Conservation (phyloP, 2,797 vertebrate species). For the Oceanodroma leucorhoa region DNA sequence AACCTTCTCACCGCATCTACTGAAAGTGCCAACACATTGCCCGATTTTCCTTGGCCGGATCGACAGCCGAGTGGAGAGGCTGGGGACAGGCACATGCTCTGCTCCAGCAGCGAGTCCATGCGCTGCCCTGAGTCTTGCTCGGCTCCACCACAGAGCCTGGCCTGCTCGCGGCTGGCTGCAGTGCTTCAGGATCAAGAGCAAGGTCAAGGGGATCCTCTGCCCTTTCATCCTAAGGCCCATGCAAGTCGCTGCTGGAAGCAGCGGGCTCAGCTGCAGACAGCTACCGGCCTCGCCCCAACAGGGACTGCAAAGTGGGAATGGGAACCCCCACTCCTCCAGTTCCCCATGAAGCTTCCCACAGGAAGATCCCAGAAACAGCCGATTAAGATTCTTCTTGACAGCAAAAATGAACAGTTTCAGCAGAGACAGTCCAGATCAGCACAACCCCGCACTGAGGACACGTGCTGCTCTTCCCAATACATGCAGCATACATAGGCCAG, state of each 20-base stretch:
- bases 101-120: accelerated
- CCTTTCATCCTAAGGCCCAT: not conserved
- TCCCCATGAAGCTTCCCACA: not conserved
- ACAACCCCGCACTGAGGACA: not conserved
- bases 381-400: not conserved
- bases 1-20: accelerated
- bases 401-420: not conserved
- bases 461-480: accelerated
- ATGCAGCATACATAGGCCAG: accelerated
- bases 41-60: accelerated
- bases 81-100: not conserved
- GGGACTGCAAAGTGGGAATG: not conserved
- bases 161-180: accelerated
- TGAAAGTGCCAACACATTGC: not conserved
- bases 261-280: not conserved
- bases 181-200: accelerated
- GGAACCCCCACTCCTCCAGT: not conserved
- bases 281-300: not conserved
- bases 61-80: accelerated
- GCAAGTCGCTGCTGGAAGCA: not conserved
- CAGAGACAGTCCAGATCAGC: not conserved
- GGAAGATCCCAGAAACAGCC: not conserved
- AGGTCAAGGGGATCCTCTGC: not conserved
- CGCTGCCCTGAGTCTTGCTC: accelerated
- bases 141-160: not conserved